These are phyloP conservation scores for Mesoclemmys tuberculata DNA, from an alignment of 2,113 vertebrate species.

Conservation along the genomic window DNA sequence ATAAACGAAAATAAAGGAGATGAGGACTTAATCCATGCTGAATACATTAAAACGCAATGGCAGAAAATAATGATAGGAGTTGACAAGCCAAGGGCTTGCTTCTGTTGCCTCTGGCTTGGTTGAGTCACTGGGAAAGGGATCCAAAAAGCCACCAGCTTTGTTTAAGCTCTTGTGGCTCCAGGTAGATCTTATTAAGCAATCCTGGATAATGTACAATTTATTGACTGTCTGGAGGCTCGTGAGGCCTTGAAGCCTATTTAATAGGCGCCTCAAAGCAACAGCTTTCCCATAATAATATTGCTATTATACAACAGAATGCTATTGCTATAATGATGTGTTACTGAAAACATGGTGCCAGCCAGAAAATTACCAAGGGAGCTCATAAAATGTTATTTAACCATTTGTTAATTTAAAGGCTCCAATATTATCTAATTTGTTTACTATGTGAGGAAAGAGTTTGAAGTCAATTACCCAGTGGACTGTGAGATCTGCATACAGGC, in stretches of 20 bases:
- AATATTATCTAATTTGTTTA: conserved; percentile 71
- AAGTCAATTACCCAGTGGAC: conserved; percentile 50
- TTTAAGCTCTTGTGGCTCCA: neutral
- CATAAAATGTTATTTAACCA: conserved; percentile 75
- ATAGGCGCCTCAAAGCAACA: conserved; percentile 57
- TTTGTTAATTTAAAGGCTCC: conserved; percentile 76
- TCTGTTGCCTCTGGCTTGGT: conserved; percentile 17
- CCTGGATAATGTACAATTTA: conserved; percentile 53
- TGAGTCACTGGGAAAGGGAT: conserved; percentile 14
- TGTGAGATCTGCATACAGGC: conserved; percentile 28
- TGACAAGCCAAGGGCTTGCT: conserved; percentile 27
- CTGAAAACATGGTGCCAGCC: conserved; percentile 45
- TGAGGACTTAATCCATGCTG: neutral
- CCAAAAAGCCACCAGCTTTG: conserved; percentile 8
- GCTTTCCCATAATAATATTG: conserved; percentile 62
- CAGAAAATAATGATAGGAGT: conserved; percentile 13
- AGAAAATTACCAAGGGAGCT: conserved; percentile 66
- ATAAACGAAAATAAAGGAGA: neutral
- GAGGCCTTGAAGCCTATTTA: conserved; percentile 51
- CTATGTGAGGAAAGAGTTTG: conserved; percentile 48
- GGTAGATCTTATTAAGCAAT: conserved; percentile 35
- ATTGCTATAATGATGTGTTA: conserved; percentile 72
- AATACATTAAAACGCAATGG: neutral
- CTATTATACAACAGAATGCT: conserved; percentile 56
- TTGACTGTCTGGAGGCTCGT: conserved; percentile 45